phyloP scores from a whole-genome alignment of 2,113 vertebrate species.

The Pygoscelis antarcticus region DNA sequence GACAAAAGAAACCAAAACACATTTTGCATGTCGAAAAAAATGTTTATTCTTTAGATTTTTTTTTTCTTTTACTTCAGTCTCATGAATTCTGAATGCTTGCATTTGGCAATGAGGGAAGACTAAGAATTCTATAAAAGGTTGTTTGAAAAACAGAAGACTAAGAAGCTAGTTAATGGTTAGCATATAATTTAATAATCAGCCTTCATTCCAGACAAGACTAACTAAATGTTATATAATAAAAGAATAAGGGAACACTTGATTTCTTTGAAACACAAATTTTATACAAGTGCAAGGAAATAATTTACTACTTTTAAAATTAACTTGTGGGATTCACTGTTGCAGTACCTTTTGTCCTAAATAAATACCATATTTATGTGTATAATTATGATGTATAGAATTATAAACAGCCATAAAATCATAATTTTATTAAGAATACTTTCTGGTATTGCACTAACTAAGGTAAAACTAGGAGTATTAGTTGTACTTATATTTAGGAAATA shows the following conservation, averaged over 20 bases:
- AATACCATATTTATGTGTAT: background rate
- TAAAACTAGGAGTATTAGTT: background rate
- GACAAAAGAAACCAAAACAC: background rate
- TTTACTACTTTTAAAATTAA: background rate
- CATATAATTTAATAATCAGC: background rate
- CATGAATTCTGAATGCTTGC: background rate
- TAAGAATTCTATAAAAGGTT: background rate
- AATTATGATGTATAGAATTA: background rate
- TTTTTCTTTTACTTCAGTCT: background rate
- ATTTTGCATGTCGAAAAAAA: background rate
- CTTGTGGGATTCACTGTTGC: background rate
- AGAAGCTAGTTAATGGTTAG: background rate
- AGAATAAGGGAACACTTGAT: background rate
- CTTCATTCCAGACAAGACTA: background rate
- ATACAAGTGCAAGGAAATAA: background rate
- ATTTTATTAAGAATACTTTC: background rate
- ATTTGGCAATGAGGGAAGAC: background rate
- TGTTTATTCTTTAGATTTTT: background rate
- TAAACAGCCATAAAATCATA: background rate
- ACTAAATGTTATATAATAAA: background rate
- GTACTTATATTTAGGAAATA: background rate
- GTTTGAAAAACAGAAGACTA: background rate
- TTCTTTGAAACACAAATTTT: background rate
- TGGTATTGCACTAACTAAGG: background rate
- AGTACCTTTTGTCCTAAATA: background rate